phyloP scores from a whole-genome alignment of 2,888 invertebrate genomes.

The Apamea anceps region DNA sequence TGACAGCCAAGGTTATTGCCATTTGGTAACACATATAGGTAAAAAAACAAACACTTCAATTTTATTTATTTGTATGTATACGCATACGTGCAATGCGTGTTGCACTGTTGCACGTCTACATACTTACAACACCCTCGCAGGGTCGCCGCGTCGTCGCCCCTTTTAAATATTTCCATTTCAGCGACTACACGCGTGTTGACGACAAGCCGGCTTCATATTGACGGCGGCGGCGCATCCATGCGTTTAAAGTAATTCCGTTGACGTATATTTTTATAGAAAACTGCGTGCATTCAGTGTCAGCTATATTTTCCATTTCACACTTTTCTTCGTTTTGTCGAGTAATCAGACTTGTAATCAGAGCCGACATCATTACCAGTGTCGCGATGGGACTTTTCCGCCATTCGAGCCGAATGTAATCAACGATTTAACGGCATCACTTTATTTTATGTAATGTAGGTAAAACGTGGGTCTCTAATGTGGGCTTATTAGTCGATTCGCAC shows the following conservation, averaged over 20 bases:
- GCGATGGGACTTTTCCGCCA: conserved; percentile 45
- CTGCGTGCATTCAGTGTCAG: conserved; percentile 8
- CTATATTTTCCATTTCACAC: conserved; percentile 27
- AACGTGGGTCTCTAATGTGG: conserved; percentile 33
- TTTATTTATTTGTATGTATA: neutral
- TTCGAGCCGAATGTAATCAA: conserved; percentile 47
- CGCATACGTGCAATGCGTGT: conserved; percentile 24
- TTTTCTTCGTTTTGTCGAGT: conserved; percentile 41
- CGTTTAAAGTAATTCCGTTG: conserved; percentile 43
- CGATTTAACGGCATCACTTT: conserved; percentile 41
- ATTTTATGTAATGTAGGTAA: conserved; percentile 45
- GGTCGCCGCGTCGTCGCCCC: conserved; percentile 25
- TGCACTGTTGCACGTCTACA: conserved; percentile 39
- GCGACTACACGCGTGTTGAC: conserved; percentile 33
- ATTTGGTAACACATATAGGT: too few relatives aligned
- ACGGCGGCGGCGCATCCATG: conserved; percentile 41
- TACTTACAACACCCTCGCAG: conserved; percentile 25
- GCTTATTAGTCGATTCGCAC: neutral
- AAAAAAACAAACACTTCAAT: neutral
- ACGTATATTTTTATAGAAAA: conserved; percentile 42
- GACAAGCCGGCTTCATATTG: conserved; percentile 42
- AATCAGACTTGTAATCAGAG: conserved; percentile 52
- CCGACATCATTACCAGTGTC: conserved; percentile 41
- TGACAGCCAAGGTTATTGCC: too few relatives aligned
- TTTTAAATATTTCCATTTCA: conserved; percentile 56